Base-by-base conservation (phyloP, 2,113 vertebrate genomes). In the Orthonyx spaldingii region DNA sequence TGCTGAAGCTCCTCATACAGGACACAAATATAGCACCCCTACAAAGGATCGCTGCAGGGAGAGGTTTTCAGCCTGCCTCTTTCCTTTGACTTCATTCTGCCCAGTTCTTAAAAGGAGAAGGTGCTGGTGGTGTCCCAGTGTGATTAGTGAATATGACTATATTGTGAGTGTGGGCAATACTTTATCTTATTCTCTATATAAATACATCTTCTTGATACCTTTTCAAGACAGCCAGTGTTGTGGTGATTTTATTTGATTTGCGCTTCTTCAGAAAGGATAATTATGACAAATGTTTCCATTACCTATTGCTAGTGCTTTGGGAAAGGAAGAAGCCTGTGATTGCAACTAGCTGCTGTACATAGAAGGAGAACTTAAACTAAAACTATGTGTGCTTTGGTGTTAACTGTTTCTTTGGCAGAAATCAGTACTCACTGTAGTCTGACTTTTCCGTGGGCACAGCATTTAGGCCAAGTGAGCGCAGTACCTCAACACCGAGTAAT, bases 241-340 rank as follows among this genome's bases (percentile, higher is more conserved):
- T 81, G 66, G 90, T 91, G 92, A 77, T 93, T 95, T 95, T 90
- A 82, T 93, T 80, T 95, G 75, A 85, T 88, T 95, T 95, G 66
- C 0, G 1, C 71, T 93, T 84, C 90, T 88, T 85, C 79, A 83
- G 90, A 92, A 84, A 63, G 68, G 75, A 64, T 96, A 96, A 95
- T 96, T 96, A 95, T 91, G 94, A 96, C 77, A 94, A 94, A 94
- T 96, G 85, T 84, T 95, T 85, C 84, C 55, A 97, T 96, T 84
- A 88, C 85, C 55, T 77, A 44, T 87, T 61, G 77, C 74, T 85
- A 50, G 84, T 88, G 78, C 91, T 95, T 93, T 95, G 93, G 87
- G 87, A 91, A 60, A 84, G 79, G 81, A 93, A 60, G 66, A 83
- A 89, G 41, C 13, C 66, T 69, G 60, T 93, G 71, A 87, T 74